Percentiles rank a stretch among this genome's conserved stretches.
Conservation (phyloP, 2,113 vertebrate species). For the Ptilonorhynchus violaceus region DNA sequence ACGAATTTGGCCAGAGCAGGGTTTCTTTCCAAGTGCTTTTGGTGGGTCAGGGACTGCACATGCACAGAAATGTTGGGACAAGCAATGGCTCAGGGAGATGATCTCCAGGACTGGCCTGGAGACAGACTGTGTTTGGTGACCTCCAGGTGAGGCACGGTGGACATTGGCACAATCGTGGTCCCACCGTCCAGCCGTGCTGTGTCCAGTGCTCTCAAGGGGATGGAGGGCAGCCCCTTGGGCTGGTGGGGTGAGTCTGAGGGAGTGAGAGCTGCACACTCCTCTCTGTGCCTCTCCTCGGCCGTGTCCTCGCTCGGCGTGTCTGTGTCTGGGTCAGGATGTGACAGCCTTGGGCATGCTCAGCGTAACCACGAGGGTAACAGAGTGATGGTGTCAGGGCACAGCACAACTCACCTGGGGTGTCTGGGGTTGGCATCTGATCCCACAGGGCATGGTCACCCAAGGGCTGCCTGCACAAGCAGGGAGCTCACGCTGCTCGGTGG, state of each 20-base stretch:
- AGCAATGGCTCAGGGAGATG: accelerated
- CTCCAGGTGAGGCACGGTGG: accelerated
- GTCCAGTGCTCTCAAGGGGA: not conserved
- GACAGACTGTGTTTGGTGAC: not conserved
- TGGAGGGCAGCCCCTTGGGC: not conserved
- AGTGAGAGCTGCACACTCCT: accelerated
- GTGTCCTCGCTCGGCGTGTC: accelerated
- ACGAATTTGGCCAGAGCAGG: accelerated
- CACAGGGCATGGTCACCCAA: accelerated
- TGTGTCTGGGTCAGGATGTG: accelerated
- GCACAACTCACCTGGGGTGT: not conserved
- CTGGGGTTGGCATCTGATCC: not conserved
- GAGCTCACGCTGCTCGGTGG: accelerated
- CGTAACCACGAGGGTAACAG: not conserved
- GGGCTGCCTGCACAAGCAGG: not conserved
- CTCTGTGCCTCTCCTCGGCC: too few species aligned
- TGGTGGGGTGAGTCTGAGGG: accelerated
- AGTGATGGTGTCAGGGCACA: not conserved
- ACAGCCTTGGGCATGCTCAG: accelerated
- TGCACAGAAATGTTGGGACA: accelerated
- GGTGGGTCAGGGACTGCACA: accelerated
- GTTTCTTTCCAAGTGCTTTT: accelerated
- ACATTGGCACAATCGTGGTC: accelerated
- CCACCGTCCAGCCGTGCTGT: not conserved
- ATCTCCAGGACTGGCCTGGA: not conserved